Evolutionary conservation across 2,797 vertebrate genomes (phyloP).

Genomic region (Enoplosus armatus): DNA sequence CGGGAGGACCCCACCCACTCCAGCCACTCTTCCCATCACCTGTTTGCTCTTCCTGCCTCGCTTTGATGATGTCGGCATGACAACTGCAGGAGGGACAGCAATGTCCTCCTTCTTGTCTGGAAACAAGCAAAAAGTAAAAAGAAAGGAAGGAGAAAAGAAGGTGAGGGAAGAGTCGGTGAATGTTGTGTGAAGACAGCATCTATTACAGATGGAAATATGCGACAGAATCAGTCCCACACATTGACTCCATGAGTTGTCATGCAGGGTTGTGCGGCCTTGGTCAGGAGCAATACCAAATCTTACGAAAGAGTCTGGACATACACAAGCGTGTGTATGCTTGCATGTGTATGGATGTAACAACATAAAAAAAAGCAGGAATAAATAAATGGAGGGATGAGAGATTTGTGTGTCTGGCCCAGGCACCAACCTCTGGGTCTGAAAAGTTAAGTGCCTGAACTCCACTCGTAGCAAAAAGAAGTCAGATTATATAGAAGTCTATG

Average conservation of each 20-base stretch:
- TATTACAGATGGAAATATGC: neutral
- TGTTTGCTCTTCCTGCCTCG: constrained; percentile 95
- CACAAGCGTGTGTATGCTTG: neutral
- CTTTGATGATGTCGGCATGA: constrained; percentile 86
- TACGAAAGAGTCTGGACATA: neutral
- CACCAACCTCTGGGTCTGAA: too few relatives aligned
- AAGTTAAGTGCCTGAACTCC: too few relatives aligned
- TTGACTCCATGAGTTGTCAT: too few relatives aligned
- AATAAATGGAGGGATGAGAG: neutral
- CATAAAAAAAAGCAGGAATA: constrained; percentile 3
- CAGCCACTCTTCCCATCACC: constrained; percentile 83
- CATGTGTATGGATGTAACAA: constrained; percentile 11
- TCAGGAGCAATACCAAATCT: neutral
- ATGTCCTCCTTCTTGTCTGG: constrained; percentile 85
- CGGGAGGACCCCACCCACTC: constrained; percentile 84
- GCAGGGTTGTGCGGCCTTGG: neutral
- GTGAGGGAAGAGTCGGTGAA: rapidly evolving
- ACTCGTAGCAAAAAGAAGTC: too few relatives aligned
- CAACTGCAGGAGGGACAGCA: constrained; percentile 75
- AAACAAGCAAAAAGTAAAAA: constrained; percentile 22
- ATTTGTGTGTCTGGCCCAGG: neutral
- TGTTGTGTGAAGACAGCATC: neutral
- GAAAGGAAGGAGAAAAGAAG: neutral
- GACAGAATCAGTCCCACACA: neutral
- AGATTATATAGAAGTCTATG: too few relatives aligned